A percentile compares a stretch with the other conserved stretches of the same genome.
phyloP scores from a whole-genome alignment of 2,113 vertebrate species.

The Empidonax alnorum region DNA sequence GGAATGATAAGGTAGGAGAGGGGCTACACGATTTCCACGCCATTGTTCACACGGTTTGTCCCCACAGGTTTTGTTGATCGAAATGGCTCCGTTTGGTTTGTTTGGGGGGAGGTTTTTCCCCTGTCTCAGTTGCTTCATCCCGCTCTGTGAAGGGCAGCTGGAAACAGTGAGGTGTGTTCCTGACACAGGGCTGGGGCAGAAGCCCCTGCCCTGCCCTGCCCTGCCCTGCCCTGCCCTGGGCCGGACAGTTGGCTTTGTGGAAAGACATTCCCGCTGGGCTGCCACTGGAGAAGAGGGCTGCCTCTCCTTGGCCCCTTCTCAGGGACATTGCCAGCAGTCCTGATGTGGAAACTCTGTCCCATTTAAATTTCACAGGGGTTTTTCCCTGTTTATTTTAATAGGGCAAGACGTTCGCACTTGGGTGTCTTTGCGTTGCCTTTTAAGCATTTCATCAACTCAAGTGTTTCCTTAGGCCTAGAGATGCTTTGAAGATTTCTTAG shows the following conservation, averaged over 20 bases:
- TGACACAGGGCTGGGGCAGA: rapidly evolving
- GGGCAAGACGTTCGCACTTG: neutral
- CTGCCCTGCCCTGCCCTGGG: neutral
- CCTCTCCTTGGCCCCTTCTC: neutral
- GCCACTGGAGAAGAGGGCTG: neutral
- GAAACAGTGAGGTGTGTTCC: rapidly evolving
- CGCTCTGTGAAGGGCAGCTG: neutral
- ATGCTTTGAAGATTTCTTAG: neutral
- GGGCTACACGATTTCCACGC: slow-evolving; percentile 58
- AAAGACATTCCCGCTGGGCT: rapidly evolving
- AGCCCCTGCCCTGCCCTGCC: rapidly evolving
- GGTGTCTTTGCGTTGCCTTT: neutral
- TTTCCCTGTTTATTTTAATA: neutral
- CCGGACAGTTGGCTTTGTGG: rapidly evolving
- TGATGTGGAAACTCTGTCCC: neutral
- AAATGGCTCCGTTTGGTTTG: neutral
- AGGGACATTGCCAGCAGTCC: neutral
- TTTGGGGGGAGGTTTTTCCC: neutral
- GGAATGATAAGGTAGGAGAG: slow-evolving; percentile 73
- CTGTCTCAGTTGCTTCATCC: neutral
- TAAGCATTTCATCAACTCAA: neutral
- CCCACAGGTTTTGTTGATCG: neutral
- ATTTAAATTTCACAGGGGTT: neutral
- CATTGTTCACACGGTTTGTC: slow-evolving; percentile 29
- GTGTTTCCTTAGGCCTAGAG: neutral